Evolutionary conservation across 2,113 vertebrate species (phyloP).

Genomic region (Coptodon bakossiorum): DNA sequence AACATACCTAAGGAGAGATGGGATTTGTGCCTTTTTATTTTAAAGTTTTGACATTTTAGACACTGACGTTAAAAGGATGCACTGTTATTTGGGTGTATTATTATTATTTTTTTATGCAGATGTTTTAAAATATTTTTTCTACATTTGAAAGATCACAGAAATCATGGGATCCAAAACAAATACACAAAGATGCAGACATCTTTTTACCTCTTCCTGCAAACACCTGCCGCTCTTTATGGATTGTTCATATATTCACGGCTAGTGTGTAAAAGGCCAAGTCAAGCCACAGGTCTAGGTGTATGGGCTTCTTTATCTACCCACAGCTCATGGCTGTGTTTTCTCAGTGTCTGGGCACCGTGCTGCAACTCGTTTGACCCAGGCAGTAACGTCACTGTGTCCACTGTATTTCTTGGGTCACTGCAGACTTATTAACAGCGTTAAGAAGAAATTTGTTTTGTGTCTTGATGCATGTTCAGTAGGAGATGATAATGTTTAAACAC

Average conservation of each 20-base stretch:
- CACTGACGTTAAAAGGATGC: background rate
- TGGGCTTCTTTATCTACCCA: background rate
- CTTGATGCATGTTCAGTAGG: background rate
- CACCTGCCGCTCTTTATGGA: background rate
- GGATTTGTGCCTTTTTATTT: background rate
- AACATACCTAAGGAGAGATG: background rate
- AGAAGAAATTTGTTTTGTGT: background rate
- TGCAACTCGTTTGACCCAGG: background rate
- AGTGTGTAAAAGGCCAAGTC: background rate
- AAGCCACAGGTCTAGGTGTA: background rate
- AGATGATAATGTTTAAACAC: background rate
- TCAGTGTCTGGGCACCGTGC: rapidly evolving
- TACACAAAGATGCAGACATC: background rate
- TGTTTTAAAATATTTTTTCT: background rate
- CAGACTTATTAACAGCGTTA: background rate
- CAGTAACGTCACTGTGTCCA: background rate
- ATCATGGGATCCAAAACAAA: background rate
- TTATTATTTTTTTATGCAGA: background rate
- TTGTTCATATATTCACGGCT: background rate
- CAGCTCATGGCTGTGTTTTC: background rate
- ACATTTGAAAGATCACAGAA: background rate
- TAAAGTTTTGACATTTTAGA: background rate
- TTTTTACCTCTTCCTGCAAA: background rate
- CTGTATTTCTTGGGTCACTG: background rate
- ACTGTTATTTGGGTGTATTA: background rate